Evolutionary conservation across 2,888 invertebrate species (phyloP).

Genomic region (Lysandra coridon): DNA sequence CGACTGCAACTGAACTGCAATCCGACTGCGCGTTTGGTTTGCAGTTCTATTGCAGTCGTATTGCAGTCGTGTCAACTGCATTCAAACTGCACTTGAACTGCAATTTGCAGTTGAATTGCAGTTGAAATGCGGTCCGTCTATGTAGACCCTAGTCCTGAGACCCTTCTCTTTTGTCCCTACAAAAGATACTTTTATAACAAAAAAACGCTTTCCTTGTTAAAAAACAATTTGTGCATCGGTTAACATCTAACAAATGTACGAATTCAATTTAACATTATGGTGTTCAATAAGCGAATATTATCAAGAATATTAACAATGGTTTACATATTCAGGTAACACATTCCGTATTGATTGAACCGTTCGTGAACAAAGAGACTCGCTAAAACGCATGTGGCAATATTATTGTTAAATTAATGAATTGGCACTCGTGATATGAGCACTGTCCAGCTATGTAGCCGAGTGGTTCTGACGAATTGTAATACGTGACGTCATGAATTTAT

Average conservation of each 20-base stretch:
- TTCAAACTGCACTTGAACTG: too few species aligned
- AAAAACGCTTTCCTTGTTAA: neutral
- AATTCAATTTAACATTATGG: neutral
- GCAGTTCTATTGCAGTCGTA: too few species aligned
- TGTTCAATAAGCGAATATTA: conserved; percentile 44
- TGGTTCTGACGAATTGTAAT: neutral
- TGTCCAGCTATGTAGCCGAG: neutral
- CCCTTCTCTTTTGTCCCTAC: too few species aligned
- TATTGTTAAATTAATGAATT: conserved; percentile 11
- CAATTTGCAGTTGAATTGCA: too few species aligned
- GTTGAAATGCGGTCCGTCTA: too few species aligned
- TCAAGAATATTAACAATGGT: conserved; percentile 24
- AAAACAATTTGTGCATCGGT: neutral
- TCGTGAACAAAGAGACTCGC: neutral
- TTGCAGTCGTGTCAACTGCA: too few species aligned
- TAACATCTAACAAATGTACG: neutral
- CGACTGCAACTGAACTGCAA: too few species aligned
- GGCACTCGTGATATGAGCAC: neutral
- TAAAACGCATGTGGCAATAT: conserved; percentile 10
- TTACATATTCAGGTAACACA: neutral
- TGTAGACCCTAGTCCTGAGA: too few species aligned
- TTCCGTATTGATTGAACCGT: neutral
- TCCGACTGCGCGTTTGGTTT: too few species aligned
- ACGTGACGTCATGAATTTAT: neutral
- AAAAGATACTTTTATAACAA: too few species aligned